Conservation (phyloP, 2,797 vertebrate genomes). For the Coreius guichenoti region DNA sequence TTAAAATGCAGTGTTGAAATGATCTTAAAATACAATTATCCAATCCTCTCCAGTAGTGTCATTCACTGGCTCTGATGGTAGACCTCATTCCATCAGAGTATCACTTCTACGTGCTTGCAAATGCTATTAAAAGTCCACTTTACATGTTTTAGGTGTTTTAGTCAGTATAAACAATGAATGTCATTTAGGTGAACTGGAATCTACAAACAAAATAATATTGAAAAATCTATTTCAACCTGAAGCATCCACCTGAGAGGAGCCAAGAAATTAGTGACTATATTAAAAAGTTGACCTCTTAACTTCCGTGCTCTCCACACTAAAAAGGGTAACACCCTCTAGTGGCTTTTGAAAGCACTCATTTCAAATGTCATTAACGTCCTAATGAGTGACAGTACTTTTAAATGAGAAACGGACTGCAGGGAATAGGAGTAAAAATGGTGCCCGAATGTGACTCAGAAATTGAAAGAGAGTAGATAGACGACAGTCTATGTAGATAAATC, state of each 20-base stretch:
- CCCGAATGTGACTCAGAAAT: conserved; percentile 40
- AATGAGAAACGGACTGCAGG: conserved; percentile 53
- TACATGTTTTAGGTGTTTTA: background rate
- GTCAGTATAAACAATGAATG: background rate
- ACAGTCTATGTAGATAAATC: background rate
- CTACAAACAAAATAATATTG: background rate
- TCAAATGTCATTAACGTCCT: conserved; percentile 60
- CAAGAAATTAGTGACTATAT: conserved; percentile 55
- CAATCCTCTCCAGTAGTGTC: background rate
- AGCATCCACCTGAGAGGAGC: conserved; percentile 36
- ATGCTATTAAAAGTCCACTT: background rate
- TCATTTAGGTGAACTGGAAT: background rate
- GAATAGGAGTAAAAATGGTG: conserved; percentile 51
- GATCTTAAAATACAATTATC: background rate
- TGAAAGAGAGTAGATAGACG: conserved; percentile 23
- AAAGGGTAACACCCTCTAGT: conserved; percentile 62
- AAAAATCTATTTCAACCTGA: conserved; percentile 17
- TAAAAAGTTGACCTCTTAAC: conserved; percentile 51
- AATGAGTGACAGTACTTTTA: conserved; percentile 59
- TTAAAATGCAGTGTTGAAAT: background rate
- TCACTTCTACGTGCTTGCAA: background rate
- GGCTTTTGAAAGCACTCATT: conserved; percentile 58
- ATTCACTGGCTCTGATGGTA: background rate
- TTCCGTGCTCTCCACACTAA: conserved; percentile 48
- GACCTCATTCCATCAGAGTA: background rate